Conservation (phyloP, 2,888 invertebrate genomes). For the Drosophila quinaria region DNA sequence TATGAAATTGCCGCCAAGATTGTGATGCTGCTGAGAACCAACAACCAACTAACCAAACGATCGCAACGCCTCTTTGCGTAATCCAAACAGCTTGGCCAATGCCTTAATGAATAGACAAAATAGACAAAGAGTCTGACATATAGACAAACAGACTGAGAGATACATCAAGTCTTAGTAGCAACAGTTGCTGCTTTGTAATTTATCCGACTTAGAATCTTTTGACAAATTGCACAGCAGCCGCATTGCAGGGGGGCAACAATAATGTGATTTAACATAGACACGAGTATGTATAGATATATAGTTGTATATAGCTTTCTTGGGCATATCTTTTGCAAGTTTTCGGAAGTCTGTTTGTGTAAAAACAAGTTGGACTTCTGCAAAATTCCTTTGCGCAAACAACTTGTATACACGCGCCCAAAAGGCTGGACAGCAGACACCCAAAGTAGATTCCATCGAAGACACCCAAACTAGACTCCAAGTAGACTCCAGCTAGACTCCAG, state of each 20-base stretch:
- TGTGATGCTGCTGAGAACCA: conserved; percentile 31
- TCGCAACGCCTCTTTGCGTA: conserved; percentile 60
- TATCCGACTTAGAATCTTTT: conserved; percentile 71
- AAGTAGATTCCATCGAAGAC: conserved; percentile 9
- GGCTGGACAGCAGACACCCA: conserved; percentile 27
- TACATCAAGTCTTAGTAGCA: conserved; percentile 43
- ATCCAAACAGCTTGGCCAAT: conserved; percentile 54
- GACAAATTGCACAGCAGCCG: conserved; percentile 68
- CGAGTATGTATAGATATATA: background rate
- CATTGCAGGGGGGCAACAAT: conserved; percentile 29
- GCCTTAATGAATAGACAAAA: conserved; percentile 53
- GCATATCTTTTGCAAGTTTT: conserved; percentile 58
- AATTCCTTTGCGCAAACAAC: conserved; percentile 66
- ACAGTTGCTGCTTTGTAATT: conserved; percentile 57
- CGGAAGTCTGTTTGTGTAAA: conserved; percentile 60
- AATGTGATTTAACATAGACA: conserved; percentile 23
- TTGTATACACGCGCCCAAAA: conserved; percentile 51
- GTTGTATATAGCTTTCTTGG: conserved; percentile 28
- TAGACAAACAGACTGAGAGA: conserved; percentile 28
- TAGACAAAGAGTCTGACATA: conserved; percentile 12
- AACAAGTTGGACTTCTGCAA: conserved; percentile 60
- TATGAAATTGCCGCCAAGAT: conserved; percentile 69
- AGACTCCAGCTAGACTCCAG: conserved; percentile 21
- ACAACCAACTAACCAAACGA: conserved; percentile 23
- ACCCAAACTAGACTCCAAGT: conserved; percentile 19